These are phyloP conservation scores for Phenganax marumi DNA, from an alignment of 92 coral and sea anemone species.

Conservation along the genomic window DNA sequence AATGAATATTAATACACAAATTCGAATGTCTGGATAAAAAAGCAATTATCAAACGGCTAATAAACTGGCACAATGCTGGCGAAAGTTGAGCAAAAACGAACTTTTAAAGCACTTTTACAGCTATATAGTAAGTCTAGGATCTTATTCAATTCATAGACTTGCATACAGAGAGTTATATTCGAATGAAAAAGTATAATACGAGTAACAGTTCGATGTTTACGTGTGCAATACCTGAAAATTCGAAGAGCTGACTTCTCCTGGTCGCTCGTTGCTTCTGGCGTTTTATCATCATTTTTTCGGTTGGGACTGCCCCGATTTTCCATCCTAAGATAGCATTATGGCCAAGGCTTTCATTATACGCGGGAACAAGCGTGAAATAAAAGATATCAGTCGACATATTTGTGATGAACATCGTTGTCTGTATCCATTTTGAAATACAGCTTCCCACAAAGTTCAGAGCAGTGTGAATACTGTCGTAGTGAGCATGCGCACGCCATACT, in stretches of 20 bases:
- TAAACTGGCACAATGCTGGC: too few species aligned
- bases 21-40: too few species aligned
- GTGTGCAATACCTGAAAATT: slow-evolving; percentile 20
- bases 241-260: slow-evolving; percentile 22
- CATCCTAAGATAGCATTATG: slow-evolving; percentile 42
- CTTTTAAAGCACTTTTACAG: neutral
- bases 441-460: neutral
- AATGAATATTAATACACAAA: too few species aligned
- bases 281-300: slow-evolving; percentile 20
- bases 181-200: neutral
- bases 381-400: slow-evolving; percentile 21
- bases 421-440: slow-evolving; percentile 31
- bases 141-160: neutral
- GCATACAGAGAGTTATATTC: neutral
- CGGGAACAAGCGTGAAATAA: slow-evolving; percentile 28
- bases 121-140: neutral
- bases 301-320: slow-evolving; percentile 36
- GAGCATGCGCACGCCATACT: slow-evolving; percentile 20
- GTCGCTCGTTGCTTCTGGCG: slow-evolving; percentile 15
- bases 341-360: slow-evolving; percentile 33
- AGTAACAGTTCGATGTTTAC: neutral
- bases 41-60: too few species aligned
- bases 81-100: neutral
- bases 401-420: slow-evolving; percentile 6
- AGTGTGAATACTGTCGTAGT: neutral